phyloP scores from a whole-genome alignment of 2,113 vertebrate species.

The Erinaceus europaeus region DNA sequence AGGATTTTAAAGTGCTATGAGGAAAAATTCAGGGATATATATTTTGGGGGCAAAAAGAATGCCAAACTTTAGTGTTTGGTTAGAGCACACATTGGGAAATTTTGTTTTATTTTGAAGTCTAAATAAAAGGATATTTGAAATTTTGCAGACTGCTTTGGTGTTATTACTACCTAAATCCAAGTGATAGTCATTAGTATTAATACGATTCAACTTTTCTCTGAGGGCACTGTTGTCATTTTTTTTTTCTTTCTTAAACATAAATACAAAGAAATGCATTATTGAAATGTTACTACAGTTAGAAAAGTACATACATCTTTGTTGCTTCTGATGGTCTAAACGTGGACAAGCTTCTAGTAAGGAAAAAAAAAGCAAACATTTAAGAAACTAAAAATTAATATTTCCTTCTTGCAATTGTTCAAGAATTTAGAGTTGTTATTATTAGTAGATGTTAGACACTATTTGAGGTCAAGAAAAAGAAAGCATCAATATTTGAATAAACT shows the following conservation, averaged over 20 bases:
- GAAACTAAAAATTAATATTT: not conserved
- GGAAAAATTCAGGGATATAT: not conserved
- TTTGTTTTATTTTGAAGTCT: not conserved
- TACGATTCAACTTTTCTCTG: not conserved
- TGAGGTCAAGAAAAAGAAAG: conserved; percentile 30
- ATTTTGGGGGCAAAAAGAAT: not conserved
- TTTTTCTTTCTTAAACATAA: not conserved
- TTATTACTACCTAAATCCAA: not conserved
- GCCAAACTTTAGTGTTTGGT: not conserved
- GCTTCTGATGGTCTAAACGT: conserved; percentile 9
- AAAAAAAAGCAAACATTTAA: conserved; percentile 19
- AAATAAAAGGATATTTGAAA: not conserved
- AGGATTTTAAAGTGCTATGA: not conserved
- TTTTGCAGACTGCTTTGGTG: not conserved
- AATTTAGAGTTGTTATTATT: conserved; percentile 13
- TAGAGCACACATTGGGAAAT: not conserved
- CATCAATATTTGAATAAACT: not conserved
- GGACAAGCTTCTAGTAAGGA: conserved; percentile 37
- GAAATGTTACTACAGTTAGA: not conserved
- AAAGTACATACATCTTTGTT: conserved; percentile 50
- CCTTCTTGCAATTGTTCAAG: not conserved
- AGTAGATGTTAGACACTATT: not conserved
- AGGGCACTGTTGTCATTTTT: not conserved
- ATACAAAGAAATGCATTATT: not conserved
- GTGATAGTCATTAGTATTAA: not conserved